Evolutionary conservation across 1,140 invertebrate genomes (phyloP), one percentile per base, ranked within the genome.

Genomic region (Calephelis nemesis): DNA sequence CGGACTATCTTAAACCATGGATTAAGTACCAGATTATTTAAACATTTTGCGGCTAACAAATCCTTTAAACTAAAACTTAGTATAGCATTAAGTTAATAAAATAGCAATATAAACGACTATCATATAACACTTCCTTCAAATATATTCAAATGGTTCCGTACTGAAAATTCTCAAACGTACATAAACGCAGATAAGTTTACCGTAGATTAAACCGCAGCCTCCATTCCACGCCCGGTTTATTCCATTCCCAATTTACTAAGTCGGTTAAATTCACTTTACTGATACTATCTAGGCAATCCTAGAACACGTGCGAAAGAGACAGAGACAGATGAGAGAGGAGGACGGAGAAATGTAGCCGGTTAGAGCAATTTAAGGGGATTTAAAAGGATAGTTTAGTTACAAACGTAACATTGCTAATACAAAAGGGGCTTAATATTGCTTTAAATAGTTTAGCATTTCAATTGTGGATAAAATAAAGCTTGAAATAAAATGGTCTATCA

Each of bases 241-340:
- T 63, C 47, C 60, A 63, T 63, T 49, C 19, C 60, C 11, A 50
- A 63, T 68, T 68, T 70, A 45, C 63, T 54, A 50, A 68, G 62
- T 68, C 63, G 66, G 66, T 71, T 62, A 68, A 71, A 68, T 65
- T 71, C 65, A 71, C 70, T 71, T 67, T 45, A 48, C 47, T 30
- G 62, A 71, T 60, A 63, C 42, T 65, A 71, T 71, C 62, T 63
- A 49, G 68, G 54, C 54, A 60, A 60, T 60, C 54, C 54, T 60
- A 60, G 54, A 60, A 60, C 54, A 60, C 54, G 62, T 64, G 62
- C 39, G 6, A 15, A 60, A 11, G 62, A 39, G 19, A 69, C 39
- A 13, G 30, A n/a, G 62, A 63, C n/a, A 30, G 49, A 54, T 30
- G 68, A 40, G 52, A 15, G 42, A 54, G 40, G 30, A 6, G 39